phyloP scores from a whole-genome alignment of 2,888 invertebrate species.

The Lymantria dispar region DNA sequence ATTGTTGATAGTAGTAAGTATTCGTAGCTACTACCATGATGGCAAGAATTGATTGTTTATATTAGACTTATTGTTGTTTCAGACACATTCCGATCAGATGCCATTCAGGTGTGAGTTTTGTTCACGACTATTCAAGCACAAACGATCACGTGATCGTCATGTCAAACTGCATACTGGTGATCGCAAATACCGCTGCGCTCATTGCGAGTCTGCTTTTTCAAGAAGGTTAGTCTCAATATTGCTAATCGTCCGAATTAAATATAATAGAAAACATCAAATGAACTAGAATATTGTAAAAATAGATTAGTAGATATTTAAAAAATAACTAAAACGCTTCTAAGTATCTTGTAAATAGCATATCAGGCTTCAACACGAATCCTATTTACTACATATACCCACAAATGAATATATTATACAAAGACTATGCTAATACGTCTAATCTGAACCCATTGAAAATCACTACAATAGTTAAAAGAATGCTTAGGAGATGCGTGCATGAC shows the following conservation, averaged over 20 bases:
- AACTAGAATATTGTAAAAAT: too few relatives aligned
- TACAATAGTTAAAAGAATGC: constrained; percentile 43
- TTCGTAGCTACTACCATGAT: neutral
- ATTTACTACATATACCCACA: constrained; percentile 3
- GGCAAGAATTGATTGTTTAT: neutral
- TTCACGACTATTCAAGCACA: constrained; percentile 96
- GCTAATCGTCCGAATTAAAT: too few relatives aligned
- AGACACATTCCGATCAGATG: constrained; percentile 96
- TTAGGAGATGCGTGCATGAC: constrained; percentile 62
- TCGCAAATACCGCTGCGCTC: constrained; percentile 93
- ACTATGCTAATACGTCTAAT: constrained; percentile 54
- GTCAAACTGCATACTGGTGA: constrained; percentile 96
- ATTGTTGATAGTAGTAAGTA: too few relatives aligned
- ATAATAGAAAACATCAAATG: too few relatives aligned
- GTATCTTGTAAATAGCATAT: neutral
- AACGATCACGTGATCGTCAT: constrained; percentile 95
- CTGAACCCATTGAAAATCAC: constrained; percentile 46
- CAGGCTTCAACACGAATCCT: constrained; percentile 1
- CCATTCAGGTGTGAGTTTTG: constrained; percentile 97
- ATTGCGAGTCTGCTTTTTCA: constrained; percentile 96
- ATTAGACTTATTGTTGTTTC: constrained; percentile 69
- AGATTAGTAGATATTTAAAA: too few relatives aligned
- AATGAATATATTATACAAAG: constrained; percentile 26
- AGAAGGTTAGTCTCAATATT: constrained; percentile 85
- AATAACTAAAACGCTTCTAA: neutral